Evolutionary conservation across 2,113 vertebrate genomes (phyloP).

Genomic region (Seriola rivoliana): DNA sequence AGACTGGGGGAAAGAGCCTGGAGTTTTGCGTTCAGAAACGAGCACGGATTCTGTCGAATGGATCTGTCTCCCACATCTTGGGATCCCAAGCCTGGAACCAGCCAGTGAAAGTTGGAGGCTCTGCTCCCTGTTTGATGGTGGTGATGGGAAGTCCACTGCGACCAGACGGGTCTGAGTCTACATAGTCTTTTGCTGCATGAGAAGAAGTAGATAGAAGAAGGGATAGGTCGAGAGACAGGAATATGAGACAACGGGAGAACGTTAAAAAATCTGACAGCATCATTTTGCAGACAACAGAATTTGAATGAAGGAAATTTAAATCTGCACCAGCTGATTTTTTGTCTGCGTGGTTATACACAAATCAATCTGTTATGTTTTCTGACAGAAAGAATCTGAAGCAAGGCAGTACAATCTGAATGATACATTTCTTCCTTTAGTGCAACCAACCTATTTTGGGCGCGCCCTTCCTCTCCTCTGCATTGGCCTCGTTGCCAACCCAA

Average conservation of each 20-base stretch:
- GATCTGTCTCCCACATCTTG: constrained; percentile 84
- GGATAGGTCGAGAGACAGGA: neutral
- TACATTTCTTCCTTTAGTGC: neutral
- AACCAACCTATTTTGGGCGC: constrained; percentile 84
- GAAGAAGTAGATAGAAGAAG: neutral
- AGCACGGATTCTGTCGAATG: constrained; percentile 73
- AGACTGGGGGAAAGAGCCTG: neutral
- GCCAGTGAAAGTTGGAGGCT: constrained; percentile 85
- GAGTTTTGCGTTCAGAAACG: constrained; percentile 64
- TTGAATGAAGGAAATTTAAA: neutral
- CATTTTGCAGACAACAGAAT: neutral
- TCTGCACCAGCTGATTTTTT: neutral
- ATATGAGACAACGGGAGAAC: neutral
- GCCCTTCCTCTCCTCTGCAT: constrained; percentile 77
- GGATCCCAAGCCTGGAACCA: constrained; percentile 88
- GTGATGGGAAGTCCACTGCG: constrained; percentile 78
- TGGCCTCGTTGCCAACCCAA: constrained; percentile 86
- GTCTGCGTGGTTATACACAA: too few relatives aligned
- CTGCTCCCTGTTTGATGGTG: constrained; percentile 84
- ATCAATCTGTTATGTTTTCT: neutral
- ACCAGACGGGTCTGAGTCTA: constrained; percentile 82
- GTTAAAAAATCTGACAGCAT: neutral
- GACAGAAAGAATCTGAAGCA: neutral
- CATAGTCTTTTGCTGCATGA: constrained; percentile 82
- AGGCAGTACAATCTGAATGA: neutral